These are phyloP conservation scores for Corythaixoides concolor DNA, from an alignment of 2,113 vertebrate genomes.

Conservation along the genomic window DNA sequence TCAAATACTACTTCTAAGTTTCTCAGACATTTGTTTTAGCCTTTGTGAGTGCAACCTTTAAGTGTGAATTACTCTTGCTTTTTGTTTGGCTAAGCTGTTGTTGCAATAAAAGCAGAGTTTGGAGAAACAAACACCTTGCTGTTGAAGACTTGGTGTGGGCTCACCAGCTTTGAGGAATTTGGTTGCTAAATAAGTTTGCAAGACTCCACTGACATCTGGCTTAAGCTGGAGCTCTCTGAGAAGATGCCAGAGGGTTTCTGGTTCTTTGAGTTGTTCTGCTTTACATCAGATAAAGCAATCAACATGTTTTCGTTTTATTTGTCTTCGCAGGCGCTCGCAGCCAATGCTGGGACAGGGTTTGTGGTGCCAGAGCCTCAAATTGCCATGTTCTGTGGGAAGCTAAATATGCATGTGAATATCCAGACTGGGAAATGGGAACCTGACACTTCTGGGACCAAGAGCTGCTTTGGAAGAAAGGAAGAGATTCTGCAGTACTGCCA, in stretches of 20 bases:
- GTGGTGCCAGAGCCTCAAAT: slow-evolving; percentile 94
- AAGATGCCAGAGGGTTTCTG: background rate
- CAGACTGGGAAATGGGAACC: slow-evolving; percentile 98
- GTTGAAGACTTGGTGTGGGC: background rate
- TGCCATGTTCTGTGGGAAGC: slow-evolving; percentile 96
- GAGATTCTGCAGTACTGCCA: slow-evolving; percentile 95
- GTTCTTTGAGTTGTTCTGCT: background rate
- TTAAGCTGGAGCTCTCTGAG: background rate
- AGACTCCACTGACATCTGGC: background rate
- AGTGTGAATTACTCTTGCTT: background rate
- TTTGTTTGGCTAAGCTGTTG: background rate
- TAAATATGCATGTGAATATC: slow-evolving; percentile 98
- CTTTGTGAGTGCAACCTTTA: background rate
- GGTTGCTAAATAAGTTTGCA: background rate
- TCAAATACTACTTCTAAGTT: background rate
- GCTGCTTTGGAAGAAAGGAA: slow-evolving; percentile 89
- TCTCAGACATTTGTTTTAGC: background rate
- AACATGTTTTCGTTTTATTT: background rate
- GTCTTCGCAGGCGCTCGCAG: slow-evolving; percentile 85
- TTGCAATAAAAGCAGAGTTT: background rate
- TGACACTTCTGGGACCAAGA: slow-evolving; percentile 88
- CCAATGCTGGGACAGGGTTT: slow-evolving; percentile 91
- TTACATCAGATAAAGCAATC: background rate
- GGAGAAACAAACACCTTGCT: background rate
- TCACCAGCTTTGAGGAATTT: background rate